phyloP scores from a whole-genome alignment of 2,797 vertebrate genomes.

The Melanotaenia nigrans region DNA sequence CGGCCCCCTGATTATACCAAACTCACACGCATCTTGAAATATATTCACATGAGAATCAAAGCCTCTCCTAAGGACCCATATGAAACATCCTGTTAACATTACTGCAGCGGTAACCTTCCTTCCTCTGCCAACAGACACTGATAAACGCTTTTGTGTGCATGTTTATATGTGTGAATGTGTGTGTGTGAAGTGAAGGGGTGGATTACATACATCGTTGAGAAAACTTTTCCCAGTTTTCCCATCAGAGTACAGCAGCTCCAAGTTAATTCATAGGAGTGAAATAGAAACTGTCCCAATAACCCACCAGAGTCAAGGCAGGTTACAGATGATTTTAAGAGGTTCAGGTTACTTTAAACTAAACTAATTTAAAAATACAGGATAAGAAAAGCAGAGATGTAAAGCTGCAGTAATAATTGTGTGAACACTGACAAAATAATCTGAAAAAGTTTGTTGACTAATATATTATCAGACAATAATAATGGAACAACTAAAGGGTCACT shows the following conservation, averaged over 20 bases:
- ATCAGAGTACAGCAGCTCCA: slow-evolving; percentile 13
- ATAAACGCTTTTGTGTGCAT: slow-evolving; percentile 40
- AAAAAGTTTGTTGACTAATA: not conserved
- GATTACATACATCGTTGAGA: slow-evolving; percentile 13
- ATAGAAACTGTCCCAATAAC: slow-evolving; percentile 3
- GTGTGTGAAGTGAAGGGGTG: slow-evolving; percentile 6
- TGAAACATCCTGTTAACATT: slow-evolving; percentile 77
- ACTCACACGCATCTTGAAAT: slow-evolving; percentile 72
- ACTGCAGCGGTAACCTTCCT: slow-evolving; percentile 62
- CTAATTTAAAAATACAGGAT: not conserved
- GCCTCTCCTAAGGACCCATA: slow-evolving; percentile 47
- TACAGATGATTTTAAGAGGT: not conserved
- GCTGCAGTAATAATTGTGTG: not conserved
- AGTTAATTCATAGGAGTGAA: not conserved
- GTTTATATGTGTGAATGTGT: not conserved
- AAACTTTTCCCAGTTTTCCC: slow-evolving; percentile 6
- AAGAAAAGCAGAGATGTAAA: not conserved
- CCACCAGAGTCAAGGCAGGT: not conserved
- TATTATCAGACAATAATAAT: not conserved
- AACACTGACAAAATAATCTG: not conserved
- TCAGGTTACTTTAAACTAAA: slow-evolving; percentile 8
- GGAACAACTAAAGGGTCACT: not conserved
- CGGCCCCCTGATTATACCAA: slow-evolving; percentile 36
- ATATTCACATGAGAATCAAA: slow-evolving; percentile 66
- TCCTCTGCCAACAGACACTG: slow-evolving; percentile 51